A percentile compares a stretch with the other conserved stretches of the same genome.
Conservation (phyloP, 1,140 invertebrate species). For the Drosophila pruinosa region DNA sequence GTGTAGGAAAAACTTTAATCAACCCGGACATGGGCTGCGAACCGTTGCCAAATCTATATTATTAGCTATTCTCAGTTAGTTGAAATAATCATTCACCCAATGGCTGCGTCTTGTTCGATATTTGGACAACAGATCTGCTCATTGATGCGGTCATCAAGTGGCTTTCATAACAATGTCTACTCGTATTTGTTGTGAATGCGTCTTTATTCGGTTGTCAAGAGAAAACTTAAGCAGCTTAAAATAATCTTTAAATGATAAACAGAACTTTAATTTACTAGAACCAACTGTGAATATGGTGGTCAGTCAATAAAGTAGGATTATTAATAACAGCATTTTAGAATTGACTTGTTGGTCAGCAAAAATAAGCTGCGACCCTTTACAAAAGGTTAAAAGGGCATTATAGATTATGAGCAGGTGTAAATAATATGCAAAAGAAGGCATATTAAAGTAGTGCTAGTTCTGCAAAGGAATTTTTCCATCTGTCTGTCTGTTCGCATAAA, state of each 20-base stretch:
- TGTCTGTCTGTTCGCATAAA: too few relatives aligned
- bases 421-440: too few relatives aligned
- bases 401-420: too few relatives aligned
- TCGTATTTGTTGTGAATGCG: not conserved
- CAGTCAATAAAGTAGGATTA: not conserved
- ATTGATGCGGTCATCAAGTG: not conserved
- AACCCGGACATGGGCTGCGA: conserved; percentile 3
- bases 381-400: too few relatives aligned
- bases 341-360: not conserved
- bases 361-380: too few relatives aligned
- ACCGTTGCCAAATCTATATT: not conserved
- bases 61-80: not conserved
- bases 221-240: not conserved
- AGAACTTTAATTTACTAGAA: not conserved
- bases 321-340: not conserved
- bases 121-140: too few relatives aligned
- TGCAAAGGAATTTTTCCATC: too few relatives aligned
- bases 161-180: too few relatives aligned
- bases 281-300: too few relatives aligned
- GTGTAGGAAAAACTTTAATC: not conserved
- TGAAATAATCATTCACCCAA: not conserved
- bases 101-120: not conserved
- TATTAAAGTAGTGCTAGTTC: too few relatives aligned
- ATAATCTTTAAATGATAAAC: not conserved
- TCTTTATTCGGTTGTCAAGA: not conserved